Percentiles rank a stretch among this genome's conserved stretches.
These are phyloP conservation scores for Grallaria varia DNA, from an alignment of 2,113 vertebrate species.

Conservation along the genomic window DNA sequence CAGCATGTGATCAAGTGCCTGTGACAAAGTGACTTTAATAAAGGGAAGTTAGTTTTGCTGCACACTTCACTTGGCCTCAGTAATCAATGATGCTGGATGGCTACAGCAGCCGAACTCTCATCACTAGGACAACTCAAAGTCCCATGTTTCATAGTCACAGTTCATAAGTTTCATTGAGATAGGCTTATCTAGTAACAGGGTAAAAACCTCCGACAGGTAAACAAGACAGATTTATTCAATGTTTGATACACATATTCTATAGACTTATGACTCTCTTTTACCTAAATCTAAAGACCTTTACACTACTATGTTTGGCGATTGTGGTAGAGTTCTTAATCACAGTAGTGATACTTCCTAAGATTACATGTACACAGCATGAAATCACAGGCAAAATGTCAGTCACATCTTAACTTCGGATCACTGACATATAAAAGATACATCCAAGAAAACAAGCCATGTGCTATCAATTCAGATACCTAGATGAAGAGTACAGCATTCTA, in stretches of 20 bases:
- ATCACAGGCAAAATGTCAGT: not conserved
- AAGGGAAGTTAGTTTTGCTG: not conserved
- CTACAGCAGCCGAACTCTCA: not conserved
- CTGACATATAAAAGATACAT: not conserved
- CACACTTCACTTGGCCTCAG: not conserved
- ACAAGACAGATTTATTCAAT: not conserved
- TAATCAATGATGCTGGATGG: not conserved
- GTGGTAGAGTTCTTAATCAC: not conserved
- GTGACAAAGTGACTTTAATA: not conserved
- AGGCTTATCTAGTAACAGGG: not conserved
- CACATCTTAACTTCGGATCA: not conserved
- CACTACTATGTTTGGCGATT: not conserved
- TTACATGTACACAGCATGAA: not conserved
- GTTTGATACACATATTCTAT: not conserved
- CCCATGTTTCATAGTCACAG: not conserved
- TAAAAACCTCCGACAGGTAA: not conserved
- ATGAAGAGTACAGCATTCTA: not conserved
- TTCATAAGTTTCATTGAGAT: not conserved
- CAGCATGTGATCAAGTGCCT: not conserved
- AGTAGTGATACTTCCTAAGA: not conserved
- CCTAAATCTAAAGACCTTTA: not conserved
- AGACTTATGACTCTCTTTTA: not conserved
- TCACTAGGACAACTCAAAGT: not conserved
- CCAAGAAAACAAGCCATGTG: not conserved
- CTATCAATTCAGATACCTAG: not conserved